Base-by-base conservation (phyloP, 2,797 vertebrate species). In the Sarcoramphus papa region DNA sequence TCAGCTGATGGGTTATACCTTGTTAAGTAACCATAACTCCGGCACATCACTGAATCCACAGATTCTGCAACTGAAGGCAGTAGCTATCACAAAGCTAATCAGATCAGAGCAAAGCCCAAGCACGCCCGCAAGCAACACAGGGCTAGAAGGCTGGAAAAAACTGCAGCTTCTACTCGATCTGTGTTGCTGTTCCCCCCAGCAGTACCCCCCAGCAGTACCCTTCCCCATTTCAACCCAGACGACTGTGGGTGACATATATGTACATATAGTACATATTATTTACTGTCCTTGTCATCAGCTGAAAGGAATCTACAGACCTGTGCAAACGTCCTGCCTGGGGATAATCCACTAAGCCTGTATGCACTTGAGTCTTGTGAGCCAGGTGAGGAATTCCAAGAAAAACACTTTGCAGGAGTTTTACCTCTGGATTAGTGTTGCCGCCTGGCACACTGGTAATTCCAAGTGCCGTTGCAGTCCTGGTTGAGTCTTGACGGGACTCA, bases 351-450 rank as follows among this genome's bases (percentile, higher is more conserved):
- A 48, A 21, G 56, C 17, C 83, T 78, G 6, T 45, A 23, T 64
- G 72, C 64, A 23, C 60, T 59, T 83, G 72, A 80, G 50, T 88
- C 31, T 27, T 35, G 28, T 28, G 9, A 76, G 33, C 41, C 77
- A 78, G 33, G 41, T 62, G 41, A 96, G 41, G 37, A 78, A 43
- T 53, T 94, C 74, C 74, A 95, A 92, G 68, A 76, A 96, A 93
- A 96, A 91, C 69, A 78, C 25, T 88, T 85, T 73, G 60, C 41
- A 80, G 79, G 65, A 84, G 10, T 79, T 91, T 62, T 79, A 77
- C 62, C 72, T 89, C 64, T 51, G 73, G 67, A 48, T 93, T 80
- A 81, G 28, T 17, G 54, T 87, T 68, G 68, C 62, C 5, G 2
- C 47, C 85, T 75, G 80, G 41, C 73, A 84, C 0, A 1, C 15